A percentile compares a stretch with the other conserved stretches of the same genome.
These are phyloP conservation scores for Pyrgus malvae DNA, from an alignment of 2,888 invertebrate species.

Conservation along the genomic window DNA sequence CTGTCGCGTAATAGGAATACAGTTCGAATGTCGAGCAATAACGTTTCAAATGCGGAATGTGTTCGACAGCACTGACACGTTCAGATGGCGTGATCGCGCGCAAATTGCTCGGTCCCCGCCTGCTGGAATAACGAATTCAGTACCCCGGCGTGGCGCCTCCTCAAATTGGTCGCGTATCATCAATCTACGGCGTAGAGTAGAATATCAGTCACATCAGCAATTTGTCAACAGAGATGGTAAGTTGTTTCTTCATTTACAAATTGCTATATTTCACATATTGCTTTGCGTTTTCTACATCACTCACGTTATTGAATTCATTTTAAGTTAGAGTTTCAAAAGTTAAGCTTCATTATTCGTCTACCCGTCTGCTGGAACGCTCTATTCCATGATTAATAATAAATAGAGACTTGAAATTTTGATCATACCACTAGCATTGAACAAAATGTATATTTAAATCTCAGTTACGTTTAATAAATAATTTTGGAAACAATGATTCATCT, in stretches of 20 bases:
- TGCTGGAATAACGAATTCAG: slow-evolving; percentile 82
- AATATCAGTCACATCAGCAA: slow-evolving; percentile 72
- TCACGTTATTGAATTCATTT: no score
- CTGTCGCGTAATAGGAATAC: slow-evolving; percentile 50
- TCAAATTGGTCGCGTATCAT: slow-evolving; percentile 82
- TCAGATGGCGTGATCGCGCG: slow-evolving; percentile 77
- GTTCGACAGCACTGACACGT: slow-evolving; percentile 80
- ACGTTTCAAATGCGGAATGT: slow-evolving; percentile 77
- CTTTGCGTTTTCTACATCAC: no score
- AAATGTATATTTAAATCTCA: no score
- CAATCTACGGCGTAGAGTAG: slow-evolving; percentile 76
- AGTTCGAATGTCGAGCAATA: slow-evolving; percentile 66
- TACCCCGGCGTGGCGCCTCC: slow-evolving; percentile 80
- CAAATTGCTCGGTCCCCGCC: slow-evolving; percentile 78
- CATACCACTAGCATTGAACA: no score
- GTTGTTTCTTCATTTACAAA: slow-evolving; percentile 60
- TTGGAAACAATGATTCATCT: no score
- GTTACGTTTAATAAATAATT: no score
- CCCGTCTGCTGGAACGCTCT: no score
- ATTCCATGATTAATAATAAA: no score
- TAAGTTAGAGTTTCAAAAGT: no score
- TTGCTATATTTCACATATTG: slow-evolving; percentile 38
- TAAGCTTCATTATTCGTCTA: no score
- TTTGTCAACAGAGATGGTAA: slow-evolving; percentile 68
- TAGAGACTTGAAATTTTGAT: no score